A percentile compares a stretch with the other conserved stretches of the same genome.
phyloP scores from a whole-genome alignment of 2,113 vertebrate species.

The Australoheros scitulus region DNA sequence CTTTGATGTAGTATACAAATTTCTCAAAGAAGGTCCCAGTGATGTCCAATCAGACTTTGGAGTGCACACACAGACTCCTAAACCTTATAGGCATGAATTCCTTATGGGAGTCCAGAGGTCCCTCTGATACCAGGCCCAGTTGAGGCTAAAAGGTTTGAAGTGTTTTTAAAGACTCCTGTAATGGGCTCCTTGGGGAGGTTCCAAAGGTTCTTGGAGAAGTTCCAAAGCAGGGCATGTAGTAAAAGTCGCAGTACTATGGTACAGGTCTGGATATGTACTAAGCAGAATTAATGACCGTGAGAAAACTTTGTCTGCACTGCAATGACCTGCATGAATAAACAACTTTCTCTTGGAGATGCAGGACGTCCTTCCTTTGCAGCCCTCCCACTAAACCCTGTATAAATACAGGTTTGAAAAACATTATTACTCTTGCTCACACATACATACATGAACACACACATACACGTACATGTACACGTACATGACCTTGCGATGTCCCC shows the following conservation, averaged over 20 bases:
- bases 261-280: conserved; percentile 33
- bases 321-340: conserved; percentile 49
- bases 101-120: background rate
- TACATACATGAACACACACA: background rate
- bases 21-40: background rate
- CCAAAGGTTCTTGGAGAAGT: conserved; percentile 6
- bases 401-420: conserved; percentile 23
- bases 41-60: background rate
- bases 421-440: background rate
- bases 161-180: background rate
- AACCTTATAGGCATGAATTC: background rate
- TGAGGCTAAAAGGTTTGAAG: background rate
- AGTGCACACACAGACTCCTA: background rate
- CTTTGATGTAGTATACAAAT: background rate
- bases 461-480: background rate
- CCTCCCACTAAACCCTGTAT: conserved; percentile 14
- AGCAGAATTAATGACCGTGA: conserved; percentile 33
- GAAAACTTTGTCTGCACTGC: conserved; percentile 20
- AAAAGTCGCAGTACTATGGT: background rate
- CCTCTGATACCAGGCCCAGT: background rate
- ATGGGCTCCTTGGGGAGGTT: background rate
- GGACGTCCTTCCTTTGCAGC: background rate
- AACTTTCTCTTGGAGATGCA: conserved; percentile 14
- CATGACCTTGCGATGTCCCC: background rate
- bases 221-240: background rate